A percentile compares a stretch with the other conserved stretches of the same genome.
These are phyloP conservation scores for Schizopygopsis malacanthus DNA, from an alignment of 2,797 vertebrate species.

Conservation along the genomic window DNA sequence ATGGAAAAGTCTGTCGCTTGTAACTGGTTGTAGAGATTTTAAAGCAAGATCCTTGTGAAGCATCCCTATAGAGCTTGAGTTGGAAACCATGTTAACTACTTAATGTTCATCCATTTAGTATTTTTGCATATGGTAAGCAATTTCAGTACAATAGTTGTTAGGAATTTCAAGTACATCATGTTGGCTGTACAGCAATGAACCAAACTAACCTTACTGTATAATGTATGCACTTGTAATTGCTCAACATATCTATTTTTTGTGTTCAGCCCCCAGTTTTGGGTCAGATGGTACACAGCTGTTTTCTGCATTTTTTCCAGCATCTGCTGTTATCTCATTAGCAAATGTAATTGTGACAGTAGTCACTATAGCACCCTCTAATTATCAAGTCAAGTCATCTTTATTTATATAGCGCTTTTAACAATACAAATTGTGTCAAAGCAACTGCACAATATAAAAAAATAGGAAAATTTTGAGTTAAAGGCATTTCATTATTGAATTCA, in stretches of 20 bases:
- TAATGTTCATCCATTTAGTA: neutral
- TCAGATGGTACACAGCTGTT: conserved; percentile 36
- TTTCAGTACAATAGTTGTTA: too few relatives aligned
- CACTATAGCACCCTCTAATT: conserved; percentile 13
- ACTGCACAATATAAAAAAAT: too few relatives aligned
- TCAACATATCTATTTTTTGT: conserved; percentile 16
- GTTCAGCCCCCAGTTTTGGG: conserved; percentile 28
- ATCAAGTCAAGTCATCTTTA: neutral
- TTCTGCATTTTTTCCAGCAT: conserved; percentile 32
- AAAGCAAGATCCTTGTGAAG: too few relatives aligned
- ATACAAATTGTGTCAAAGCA: too few relatives aligned
- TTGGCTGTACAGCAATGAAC: neutral
- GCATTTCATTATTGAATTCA: too few relatives aligned
- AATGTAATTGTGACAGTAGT: conserved; percentile 17
- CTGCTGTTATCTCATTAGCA: conserved; percentile 41
- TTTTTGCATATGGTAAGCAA: too few relatives aligned
- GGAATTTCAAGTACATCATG: too few relatives aligned
- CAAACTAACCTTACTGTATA: conserved; percentile 15
- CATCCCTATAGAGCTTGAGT: too few relatives aligned
- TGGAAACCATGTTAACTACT: neutral
- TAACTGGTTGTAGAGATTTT: too few relatives aligned
- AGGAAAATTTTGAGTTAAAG: too few relatives aligned
- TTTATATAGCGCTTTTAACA: too few relatives aligned
- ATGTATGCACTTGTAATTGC: neutral
- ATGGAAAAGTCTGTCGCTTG: too few relatives aligned